Evolutionary conservation across 2,113 vertebrate genomes (phyloP).

Genomic region (Ptilonorhynchus violaceus): DNA sequence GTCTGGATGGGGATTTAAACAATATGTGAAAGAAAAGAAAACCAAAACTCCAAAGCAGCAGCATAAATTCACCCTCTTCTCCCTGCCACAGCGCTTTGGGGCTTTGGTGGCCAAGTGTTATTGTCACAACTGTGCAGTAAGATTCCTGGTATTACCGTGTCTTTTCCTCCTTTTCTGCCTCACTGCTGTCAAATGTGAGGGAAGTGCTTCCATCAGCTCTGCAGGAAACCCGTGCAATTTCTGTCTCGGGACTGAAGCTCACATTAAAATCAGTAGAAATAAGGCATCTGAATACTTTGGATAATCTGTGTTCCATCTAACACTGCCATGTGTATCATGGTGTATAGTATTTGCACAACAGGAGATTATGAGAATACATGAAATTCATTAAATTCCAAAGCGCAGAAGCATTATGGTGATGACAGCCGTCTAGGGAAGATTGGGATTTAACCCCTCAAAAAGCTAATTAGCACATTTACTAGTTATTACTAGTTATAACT

Average conservation of each 20-base stretch:
- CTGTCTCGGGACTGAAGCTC: background rate
- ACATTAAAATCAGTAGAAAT: background rate
- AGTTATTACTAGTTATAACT: slow-evolving; percentile 58
- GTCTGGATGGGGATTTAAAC: background rate
- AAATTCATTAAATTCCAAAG: slow-evolving; percentile 23
- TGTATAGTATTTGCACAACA: background rate
- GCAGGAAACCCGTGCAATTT: background rate
- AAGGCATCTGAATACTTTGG: background rate
- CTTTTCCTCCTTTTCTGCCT: background rate
- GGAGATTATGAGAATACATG: background rate
- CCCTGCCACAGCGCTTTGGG: background rate
- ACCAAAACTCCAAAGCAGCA: background rate
- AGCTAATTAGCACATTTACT: slow-evolving; percentile 49
- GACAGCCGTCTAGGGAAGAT: background rate
- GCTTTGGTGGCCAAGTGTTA: background rate
- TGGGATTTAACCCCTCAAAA: slow-evolving; percentile 30
- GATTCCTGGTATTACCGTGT: background rate
- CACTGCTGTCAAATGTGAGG: background rate
- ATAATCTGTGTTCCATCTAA: background rate
- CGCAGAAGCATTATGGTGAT: background rate
- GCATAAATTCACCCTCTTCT: background rate
- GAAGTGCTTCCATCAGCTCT: background rate
- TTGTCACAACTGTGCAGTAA: background rate
- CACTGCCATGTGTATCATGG: background rate
- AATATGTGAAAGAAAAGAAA: background rate